Evolutionary conservation across 2,888 invertebrate species (phyloP).

Genomic region (Drosophila dives): DNA sequence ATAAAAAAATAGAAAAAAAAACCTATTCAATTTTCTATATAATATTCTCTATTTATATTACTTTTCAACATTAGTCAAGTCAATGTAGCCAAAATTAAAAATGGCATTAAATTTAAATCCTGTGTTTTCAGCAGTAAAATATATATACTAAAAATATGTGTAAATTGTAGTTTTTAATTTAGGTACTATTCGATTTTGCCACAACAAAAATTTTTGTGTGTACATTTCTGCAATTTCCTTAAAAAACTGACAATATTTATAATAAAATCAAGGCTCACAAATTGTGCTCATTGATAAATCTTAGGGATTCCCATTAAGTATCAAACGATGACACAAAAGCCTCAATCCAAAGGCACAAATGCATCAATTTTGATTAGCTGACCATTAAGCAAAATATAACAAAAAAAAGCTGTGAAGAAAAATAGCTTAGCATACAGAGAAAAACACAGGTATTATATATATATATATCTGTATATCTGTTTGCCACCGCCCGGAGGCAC

Average conservation of each 20-base stretch:
- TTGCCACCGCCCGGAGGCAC: slow-evolving; percentile 36
- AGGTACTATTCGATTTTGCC: no score
- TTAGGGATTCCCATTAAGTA: background rate
- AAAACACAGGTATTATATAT: slow-evolving; percentile 11
- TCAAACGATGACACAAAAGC: background rate
- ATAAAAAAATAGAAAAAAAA: no score
- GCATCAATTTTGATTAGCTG: slow-evolving; percentile 58
- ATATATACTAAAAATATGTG: background rate
- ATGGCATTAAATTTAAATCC: background rate
- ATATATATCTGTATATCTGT: background rate
- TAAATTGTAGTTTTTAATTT: background rate
- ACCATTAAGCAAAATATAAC: slow-evolving; percentile 8
- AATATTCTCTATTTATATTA: no score
- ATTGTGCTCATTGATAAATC: background rate
- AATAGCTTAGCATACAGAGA: slow-evolving; percentile 29
- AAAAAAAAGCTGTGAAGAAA: slow-evolving; percentile 14
- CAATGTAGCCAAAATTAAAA: background rate
- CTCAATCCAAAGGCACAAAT: slow-evolving; percentile 3
- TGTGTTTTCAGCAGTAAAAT: background rate
- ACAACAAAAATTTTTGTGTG: background rate
- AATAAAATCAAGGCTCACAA: background rate
- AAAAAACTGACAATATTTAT: background rate
- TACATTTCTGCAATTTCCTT: background rate
- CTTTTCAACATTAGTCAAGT: background rate
- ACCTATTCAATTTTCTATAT: no score